A percentile compares a stretch with the other conserved stretches of the same genome.
Conservation (phyloP, 30 jellyfish, hydroid and myxozoan species). For the Pseudorhiza aurosa region DNA sequence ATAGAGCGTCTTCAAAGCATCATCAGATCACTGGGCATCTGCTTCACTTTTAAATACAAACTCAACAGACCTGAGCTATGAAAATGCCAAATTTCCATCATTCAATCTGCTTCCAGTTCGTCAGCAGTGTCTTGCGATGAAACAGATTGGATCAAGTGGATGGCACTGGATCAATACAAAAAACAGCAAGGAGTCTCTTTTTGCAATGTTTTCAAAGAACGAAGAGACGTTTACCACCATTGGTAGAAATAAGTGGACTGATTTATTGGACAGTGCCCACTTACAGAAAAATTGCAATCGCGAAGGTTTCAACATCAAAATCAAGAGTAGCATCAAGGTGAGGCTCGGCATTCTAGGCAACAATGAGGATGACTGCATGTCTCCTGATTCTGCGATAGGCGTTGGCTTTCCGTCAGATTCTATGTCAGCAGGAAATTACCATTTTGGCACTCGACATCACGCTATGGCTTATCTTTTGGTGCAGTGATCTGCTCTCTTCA, state of each 20-base stretch:
- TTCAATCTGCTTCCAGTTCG: not conserved
- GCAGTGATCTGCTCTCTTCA: no score
- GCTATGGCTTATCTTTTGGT: not conserved
- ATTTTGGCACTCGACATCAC: not conserved
- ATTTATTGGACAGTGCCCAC: not conserved
- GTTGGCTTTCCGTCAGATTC: not conserved
- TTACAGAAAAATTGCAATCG: conserved; percentile 24
- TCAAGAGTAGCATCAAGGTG: not conserved
- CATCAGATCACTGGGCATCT: not conserved
- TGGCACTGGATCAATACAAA: not conserved
- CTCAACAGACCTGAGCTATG: not conserved
- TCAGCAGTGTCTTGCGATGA: not conserved
- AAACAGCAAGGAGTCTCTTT: not conserved
- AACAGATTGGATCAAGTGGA: not conserved
- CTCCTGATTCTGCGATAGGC: not conserved
- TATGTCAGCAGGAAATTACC: not conserved
- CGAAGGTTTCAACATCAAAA: conserved; percentile 10
- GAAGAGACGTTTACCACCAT: not conserved
- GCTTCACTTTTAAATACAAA: not conserved
- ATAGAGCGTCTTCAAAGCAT: not conserved
- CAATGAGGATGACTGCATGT: not conserved
- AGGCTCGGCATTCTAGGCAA: conserved; percentile 6
- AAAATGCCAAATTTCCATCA: not conserved
- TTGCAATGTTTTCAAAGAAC: not conserved
- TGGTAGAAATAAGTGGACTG: conserved; percentile 9